Conservation (phyloP, 2,888 invertebrate species). For the Trisateles emortualis region DNA sequence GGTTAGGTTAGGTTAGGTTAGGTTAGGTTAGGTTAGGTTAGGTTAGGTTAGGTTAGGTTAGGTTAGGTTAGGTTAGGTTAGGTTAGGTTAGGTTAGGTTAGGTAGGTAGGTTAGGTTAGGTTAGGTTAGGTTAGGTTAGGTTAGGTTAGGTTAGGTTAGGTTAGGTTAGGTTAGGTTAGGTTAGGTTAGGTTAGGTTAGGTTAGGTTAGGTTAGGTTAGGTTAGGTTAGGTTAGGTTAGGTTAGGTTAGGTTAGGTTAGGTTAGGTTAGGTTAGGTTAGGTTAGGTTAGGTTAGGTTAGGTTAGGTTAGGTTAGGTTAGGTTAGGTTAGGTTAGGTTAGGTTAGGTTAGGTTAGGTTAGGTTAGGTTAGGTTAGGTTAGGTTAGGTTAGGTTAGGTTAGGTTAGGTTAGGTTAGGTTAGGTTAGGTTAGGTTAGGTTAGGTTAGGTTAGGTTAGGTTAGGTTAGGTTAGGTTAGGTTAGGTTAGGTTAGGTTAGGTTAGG, state of each 20-base stretch:
- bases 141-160: slow-evolving; percentile 24
- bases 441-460: too few relatives aligned
- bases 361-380: slow-evolving; percentile 41
- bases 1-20: slow-evolving; percentile 32
- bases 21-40: slow-evolving; percentile 39
- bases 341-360: slow-evolving; percentile 44
- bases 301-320: slow-evolving; percentile 40
- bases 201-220: slow-evolving; percentile 31
- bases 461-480: slow-evolving; percentile 32
- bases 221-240: slow-evolving; percentile 24
- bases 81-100: slow-evolving; percentile 28
- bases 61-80: slow-evolving; percentile 26
- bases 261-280: slow-evolving; percentile 35
- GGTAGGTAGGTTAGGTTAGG: slow-evolving; percentile 23
- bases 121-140: slow-evolving; percentile 25
- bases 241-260: slow-evolving; percentile 37
- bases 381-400: slow-evolving; percentile 41
- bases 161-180: slow-evolving; percentile 23
- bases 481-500: slow-evolving; percentile 38
- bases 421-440: slow-evolving; percentile 33
- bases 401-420: slow-evolving; percentile 42
- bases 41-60: slow-evolving; percentile 25
- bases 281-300: slow-evolving; percentile 30
- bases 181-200: slow-evolving; percentile 24
- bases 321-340: slow-evolving; percentile 42